Base-by-base conservation (phyloP, 2,113 vertebrate genomes). In the Actenoides lindsayi region DNA sequence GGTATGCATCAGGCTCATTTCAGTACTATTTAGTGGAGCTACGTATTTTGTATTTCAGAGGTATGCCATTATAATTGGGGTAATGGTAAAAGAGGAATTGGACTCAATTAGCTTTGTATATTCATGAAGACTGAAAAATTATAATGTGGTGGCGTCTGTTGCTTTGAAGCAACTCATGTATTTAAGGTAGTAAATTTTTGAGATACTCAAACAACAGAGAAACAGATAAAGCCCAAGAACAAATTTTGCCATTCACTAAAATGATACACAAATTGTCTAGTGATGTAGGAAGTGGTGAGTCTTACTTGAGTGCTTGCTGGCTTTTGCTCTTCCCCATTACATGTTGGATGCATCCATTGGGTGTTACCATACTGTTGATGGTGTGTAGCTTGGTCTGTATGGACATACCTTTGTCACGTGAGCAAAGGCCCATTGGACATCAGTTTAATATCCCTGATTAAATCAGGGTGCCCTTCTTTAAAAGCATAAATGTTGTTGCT, bases 11-110 rank as follows among this genome's bases (percentile, higher is more conserved):
- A 87, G 74, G 24, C 54, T 91, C 28, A 90, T 85, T 92, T 87
- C 65, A 90, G 24, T 74, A 41, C 79, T 35, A 44, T 88, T 83
- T 78, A 90, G 24, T 53, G 56, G 42, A 91, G 67, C 23, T 77
- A 65, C 44, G 25, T 82, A 51, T 75, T 95, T 97, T 60, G 10
- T 79, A 16, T 63, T 94, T 94, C 81, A 73, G 63, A 87, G 83
- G 35, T 54, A 48, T 85, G 6, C n/a, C 48, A 19, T 89, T 91
- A n/a, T 74, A 92, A 60, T 63, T 91, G 51, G 28, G 24, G 28
- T 64, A 93, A 85, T 21, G 79, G 21, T 77, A 77, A 74, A 79
- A 89, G 67, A 85, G 65, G 28, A 93, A 76, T 70, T 83, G 39
- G 69, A 68, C 59, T 90, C 28, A 90, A 88, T 65, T 70, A 80